A percentile compares a stretch with the other conserved stretches of the same genome.
These are phyloP conservation scores for Pithys albifrons DNA, from an alignment of 2,113 vertebrate genomes.

Conservation along the genomic window DNA sequence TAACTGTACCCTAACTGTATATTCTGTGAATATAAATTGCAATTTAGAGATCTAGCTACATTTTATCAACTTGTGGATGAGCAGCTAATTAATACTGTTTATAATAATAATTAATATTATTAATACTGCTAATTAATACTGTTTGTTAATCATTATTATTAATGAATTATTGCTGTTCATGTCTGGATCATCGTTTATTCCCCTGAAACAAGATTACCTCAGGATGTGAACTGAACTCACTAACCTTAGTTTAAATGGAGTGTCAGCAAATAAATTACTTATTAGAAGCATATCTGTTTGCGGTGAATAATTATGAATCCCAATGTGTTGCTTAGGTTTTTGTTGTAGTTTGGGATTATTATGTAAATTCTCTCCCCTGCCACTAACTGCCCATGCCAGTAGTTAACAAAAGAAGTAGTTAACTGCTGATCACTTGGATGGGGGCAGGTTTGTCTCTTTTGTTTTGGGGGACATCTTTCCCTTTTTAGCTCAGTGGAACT, in stretches of 20 bases:
- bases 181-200: background rate
- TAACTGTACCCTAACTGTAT: background rate
- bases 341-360: too few relatives aligned
- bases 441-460: too few relatives aligned
- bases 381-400: too few relatives aligned
- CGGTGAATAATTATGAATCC: background rate
- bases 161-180: background rate
- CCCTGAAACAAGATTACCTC: background rate
- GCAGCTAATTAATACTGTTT: background rate
- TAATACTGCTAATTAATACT: background rate
- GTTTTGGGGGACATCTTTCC: too few relatives aligned
- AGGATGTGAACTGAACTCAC: background rate
- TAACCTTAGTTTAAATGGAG: background rate
- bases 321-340: background rate
- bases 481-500: too few relatives aligned
- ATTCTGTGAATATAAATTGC: background rate
- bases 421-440: too few relatives aligned
- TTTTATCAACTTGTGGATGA: background rate
- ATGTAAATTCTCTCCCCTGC: too few relatives aligned
- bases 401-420: too few relatives aligned
- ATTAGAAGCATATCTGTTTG: background rate
- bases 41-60: background rate
- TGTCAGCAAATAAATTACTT: background rate
- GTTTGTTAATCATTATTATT: background rate
- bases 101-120: background rate